A percentile compares a stretch with the other conserved stretches of the same genome.
These are phyloP conservation scores for Perccottus glenii DNA, from an alignment of 2,113 vertebrate species.

Conservation along the genomic window DNA sequence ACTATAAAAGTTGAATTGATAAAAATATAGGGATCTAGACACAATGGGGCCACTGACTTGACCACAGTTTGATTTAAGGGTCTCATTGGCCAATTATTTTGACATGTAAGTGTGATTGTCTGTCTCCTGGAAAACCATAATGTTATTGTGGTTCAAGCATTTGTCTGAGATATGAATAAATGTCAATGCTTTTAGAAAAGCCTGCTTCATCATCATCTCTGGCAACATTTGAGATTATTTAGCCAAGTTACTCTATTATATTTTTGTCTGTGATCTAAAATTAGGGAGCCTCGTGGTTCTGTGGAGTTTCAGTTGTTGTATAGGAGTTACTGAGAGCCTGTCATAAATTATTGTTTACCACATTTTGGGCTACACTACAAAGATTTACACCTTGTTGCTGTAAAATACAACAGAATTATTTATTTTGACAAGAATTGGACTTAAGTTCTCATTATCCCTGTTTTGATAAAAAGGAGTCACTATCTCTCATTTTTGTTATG, in stretches of 20 bases:
- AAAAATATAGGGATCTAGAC: neutral
- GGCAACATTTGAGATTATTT: too few relatives aligned
- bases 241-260: too few relatives aligned
- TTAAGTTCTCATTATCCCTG: too few relatives aligned
- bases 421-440: too few relatives aligned
- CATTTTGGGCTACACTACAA: neutral
- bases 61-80: slow-evolving; percentile 5
- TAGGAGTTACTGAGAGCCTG: neutral
- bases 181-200: too few relatives aligned
- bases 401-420: neutral
- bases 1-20: too few relatives aligned
- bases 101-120: neutral
- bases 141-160: slow-evolving; percentile 6
- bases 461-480: too few relatives aligned
- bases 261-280: neutral
- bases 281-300: neutral
- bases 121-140: slow-evolving; percentile 4
- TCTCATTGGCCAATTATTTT: neutral
- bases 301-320: neutral
- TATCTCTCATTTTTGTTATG: too few relatives aligned
- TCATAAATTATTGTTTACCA: neutral
- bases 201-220: too few relatives aligned
- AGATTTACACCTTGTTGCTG: neutral
- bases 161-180: too few relatives aligned
- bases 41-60: neutral